Evolutionary conservation across 1,140 invertebrate species (phyloP).

Genomic region (Gonioctena quinquepunctata): DNA sequence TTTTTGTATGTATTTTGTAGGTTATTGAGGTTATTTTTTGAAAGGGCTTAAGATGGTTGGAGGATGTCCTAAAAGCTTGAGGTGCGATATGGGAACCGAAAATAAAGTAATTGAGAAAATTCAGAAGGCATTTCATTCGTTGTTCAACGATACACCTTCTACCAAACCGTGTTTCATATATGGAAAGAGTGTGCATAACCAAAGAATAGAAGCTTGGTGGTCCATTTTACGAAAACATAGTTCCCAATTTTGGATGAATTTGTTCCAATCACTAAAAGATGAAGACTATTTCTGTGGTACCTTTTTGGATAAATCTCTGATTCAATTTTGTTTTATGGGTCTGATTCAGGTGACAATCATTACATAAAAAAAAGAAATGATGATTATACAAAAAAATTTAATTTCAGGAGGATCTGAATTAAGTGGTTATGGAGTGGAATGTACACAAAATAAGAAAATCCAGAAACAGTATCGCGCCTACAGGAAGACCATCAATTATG

Average conservation of each 20-base stretch:
- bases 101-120: neutral
- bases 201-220: neutral
- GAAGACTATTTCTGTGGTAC: neutral
- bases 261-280: neutral
- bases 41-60: neutral
- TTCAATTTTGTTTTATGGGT: neutral
- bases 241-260: neutral
- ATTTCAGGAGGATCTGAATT: neutral
- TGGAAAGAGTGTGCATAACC: neutral
- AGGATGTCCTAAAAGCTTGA: neutral
- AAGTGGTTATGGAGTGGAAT: constrained; percentile 4
- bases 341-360: neutral
- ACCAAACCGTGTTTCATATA: neutral
- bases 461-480: neutral
- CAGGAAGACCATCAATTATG: constrained; percentile 5
- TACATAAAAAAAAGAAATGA: too few species aligned
- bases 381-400: too few species aligned
- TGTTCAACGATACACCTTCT: neutral
- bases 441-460: constrained; percentile 9
- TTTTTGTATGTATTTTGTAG: too few species aligned
- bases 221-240: neutral
- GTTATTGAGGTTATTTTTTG: neutral
- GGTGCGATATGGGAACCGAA: neutral
- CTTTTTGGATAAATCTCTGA: neutral
- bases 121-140: neutral